These are phyloP conservation scores for Porites australiensis DNA, from an alignment of 64 coral and sea anemone species.

Conservation along the genomic window DNA sequence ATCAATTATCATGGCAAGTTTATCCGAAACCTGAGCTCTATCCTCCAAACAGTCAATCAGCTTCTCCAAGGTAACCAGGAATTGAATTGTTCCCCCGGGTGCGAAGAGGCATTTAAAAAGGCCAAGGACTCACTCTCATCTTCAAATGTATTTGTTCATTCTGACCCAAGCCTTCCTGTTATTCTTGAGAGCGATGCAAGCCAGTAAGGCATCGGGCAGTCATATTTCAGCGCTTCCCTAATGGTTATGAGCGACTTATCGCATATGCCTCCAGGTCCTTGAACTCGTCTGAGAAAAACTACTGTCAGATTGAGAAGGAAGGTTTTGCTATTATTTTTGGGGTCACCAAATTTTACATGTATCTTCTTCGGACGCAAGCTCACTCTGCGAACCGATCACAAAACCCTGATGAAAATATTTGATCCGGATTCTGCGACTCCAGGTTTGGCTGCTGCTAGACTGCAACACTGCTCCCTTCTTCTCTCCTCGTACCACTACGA, in stretches of 20 bases:
- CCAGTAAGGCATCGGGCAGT: too few relatives aligned
- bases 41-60: too few relatives aligned
- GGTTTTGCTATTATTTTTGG: conserved; percentile 27
- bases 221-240: neutral
- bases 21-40: too few relatives aligned
- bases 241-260: conserved; percentile 37
- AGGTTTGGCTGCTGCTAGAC: conserved; percentile 37
- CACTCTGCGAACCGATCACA: conserved; percentile 24
- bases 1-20: too few relatives aligned
- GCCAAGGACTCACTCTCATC: too few relatives aligned
- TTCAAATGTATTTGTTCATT: too few relatives aligned
- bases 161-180: too few relatives aligned
- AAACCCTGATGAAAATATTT: conserved; percentile 21
- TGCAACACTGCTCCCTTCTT: conserved; percentile 63
- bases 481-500: conserved; percentile 38
- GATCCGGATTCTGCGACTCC: conserved; percentile 46
- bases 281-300: conserved; percentile 38
- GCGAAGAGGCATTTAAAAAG: too few relatives aligned
- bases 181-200: too few relatives aligned
- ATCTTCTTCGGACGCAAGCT: conserved; percentile 30
- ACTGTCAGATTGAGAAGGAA: conserved; percentile 62
- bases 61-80: too few relatives aligned
- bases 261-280: conserved; percentile 56
- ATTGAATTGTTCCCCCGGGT: too few relatives aligned
- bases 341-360: conserved; percentile 64